Base-by-base conservation (phyloP, 2,113 vertebrate genomes). In the Theropithecus gelada region DNA sequence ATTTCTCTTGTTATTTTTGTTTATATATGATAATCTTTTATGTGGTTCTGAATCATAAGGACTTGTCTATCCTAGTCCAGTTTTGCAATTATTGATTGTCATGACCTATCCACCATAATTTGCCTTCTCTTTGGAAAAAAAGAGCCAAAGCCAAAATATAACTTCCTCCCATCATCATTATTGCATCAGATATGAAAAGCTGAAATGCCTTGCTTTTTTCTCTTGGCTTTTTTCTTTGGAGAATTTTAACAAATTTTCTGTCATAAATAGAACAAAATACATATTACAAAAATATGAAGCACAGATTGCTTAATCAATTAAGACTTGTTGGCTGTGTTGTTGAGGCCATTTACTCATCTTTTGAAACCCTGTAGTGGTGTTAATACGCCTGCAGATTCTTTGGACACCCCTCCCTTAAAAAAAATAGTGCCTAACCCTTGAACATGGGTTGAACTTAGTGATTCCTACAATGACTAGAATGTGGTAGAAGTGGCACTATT, bases 11-110 rank as follows among this genome's bases (percentile, higher is more conserved):
- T 93, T 96, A 48, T 52, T 96, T 75, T 93, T 92, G 73, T 94
- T 97, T 94, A 40, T 96, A 92, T 96, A 30, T 88, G 64, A 59
- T 89, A 81, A 89, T 76, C 50, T 93, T 96, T 85, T 89, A 95
- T 96, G 64, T 96, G 75, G 8, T 20, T 90, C 48, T 92, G 87
- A 96, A 92, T 96, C 73, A 88, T 88, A 82, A 88, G 80, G 93
- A 80, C 78, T 91, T 91, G 23, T 79, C 70, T 76, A 13, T 94
- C 27, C 55, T 23, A 48, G 55, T 81, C 16, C 43, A 89, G 2
- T 72, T 96, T 96, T 80, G 78, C 23, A 96, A 3, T 96, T 96
- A 96, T 22, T 96, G 92, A 75, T 96, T 64, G 93, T 85, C 70
- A 88, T 68, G 81, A 95, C 83, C 30, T 96, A 50, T 68, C 91